Conservation (phyloP, 2,113 vertebrate genomes). For the Phrynocephalus versicolor region DNA sequence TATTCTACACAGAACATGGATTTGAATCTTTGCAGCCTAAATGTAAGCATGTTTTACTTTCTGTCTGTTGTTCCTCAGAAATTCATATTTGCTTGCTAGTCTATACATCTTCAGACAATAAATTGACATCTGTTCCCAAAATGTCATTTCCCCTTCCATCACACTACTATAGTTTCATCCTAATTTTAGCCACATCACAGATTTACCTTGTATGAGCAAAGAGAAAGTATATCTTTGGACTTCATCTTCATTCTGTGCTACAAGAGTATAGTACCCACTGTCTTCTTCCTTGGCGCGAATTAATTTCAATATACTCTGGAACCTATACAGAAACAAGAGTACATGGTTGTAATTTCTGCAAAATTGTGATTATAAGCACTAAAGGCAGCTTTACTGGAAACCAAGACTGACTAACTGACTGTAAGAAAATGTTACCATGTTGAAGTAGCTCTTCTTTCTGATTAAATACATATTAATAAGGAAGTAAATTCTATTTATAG, state of each 20-base stretch:
- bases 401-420: background rate
- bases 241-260: constrained; percentile 85
- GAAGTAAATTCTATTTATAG: background rate
- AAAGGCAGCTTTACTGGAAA: background rate
- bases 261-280: constrained; percentile 91
- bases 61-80: background rate
- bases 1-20: background rate
- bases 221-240: constrained; percentile 81
- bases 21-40: background rate
- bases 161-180: background rate
- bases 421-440: background rate
- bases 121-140: background rate
- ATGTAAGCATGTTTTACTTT: background rate
- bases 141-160: background rate
- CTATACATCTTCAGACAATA: background rate
- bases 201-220: constrained; percentile 89
- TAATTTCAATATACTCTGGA: constrained; percentile 85
- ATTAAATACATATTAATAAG: background rate
- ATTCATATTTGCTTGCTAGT: background rate
- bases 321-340: constrained; percentile 72
- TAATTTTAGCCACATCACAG: background rate
- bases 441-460: background rate
- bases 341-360: background rate
- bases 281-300: constrained; percentile 97
- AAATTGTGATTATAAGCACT: background rate